Conservation (phyloP, 2,113 vertebrate genomes). For the Amphiprion ocellaris region DNA sequence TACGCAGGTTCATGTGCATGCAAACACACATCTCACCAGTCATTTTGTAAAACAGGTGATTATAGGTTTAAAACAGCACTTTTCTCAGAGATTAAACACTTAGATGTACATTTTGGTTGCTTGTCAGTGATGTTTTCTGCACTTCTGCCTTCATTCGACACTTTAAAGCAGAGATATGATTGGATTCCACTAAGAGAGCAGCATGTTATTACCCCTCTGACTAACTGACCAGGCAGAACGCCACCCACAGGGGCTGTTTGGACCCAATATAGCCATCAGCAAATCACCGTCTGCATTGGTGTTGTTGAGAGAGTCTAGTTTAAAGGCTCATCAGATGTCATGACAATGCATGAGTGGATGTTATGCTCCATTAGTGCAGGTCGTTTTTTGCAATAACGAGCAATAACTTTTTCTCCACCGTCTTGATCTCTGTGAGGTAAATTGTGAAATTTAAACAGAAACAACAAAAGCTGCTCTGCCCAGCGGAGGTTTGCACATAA, state of each 20-base stretch:
- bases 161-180: not conserved
- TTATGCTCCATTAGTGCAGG: not conserved
- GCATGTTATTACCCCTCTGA: conserved; percentile 5
- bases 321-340: not conserved
- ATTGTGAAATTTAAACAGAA: not conserved
- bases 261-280: not conserved
- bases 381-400: not conserved
- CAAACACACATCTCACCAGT: not conserved
- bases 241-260: not conserved
- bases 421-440: not conserved
- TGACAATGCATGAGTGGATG: not conserved
- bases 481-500: not conserved
- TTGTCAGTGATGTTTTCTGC: not conserved
- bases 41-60: not conserved
- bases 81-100: not conserved
- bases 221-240: conserved; percentile 1
- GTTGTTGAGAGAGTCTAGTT: not conserved
- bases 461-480: not conserved
- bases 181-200: conserved; percentile 4
- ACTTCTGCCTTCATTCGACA: not conserved
- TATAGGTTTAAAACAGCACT: not conserved
- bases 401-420: not conserved
- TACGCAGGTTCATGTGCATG: not conserved
- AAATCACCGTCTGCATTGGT: conserved; percentile 7
- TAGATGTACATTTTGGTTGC: no score